phyloP scores from a whole-genome alignment of 2,797 vertebrate genomes.

The Tenualosa thibaudeaui region DNA sequence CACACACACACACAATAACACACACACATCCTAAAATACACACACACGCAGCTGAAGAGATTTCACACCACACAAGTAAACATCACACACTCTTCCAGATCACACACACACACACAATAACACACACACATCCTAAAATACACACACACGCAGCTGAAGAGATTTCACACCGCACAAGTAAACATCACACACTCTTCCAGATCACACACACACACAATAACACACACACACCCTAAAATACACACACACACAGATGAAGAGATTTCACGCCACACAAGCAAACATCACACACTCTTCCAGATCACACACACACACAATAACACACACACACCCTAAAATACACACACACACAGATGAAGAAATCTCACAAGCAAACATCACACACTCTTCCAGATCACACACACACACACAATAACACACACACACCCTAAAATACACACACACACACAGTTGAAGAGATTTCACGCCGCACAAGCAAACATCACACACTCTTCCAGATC shows the following conservation, averaged over 20 bases:
- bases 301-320: conserved; percentile 81
- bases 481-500: conserved; percentile 82
- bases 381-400: no score
- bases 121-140: conserved; percentile 56
- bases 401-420: conserved; percentile 47
- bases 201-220: conserved; percentile 64
- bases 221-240: neutral
- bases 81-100: conserved; percentile 83
- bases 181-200: no score
- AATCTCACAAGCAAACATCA: neutral
- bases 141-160: neutral
- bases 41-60: conserved; percentile 76
- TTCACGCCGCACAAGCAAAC: conserved; percentile 75
- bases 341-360: neutral
- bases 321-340: conserved; percentile 56
- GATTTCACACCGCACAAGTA: neutral
- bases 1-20: neutral
- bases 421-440: neutral
- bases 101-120: conserved; percentile 79
- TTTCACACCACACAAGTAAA: conserved; percentile 75
- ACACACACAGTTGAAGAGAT: conserved; percentile 78
- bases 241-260: conserved; percentile 74
- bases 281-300: conserved; percentile 81
- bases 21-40: no score
- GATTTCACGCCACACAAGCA: conserved; percentile 77